These are phyloP conservation scores for Camponotus pennsylvanicus DNA, from an alignment of 1,140 invertebrate genomes.

Conservation along the genomic window DNA sequence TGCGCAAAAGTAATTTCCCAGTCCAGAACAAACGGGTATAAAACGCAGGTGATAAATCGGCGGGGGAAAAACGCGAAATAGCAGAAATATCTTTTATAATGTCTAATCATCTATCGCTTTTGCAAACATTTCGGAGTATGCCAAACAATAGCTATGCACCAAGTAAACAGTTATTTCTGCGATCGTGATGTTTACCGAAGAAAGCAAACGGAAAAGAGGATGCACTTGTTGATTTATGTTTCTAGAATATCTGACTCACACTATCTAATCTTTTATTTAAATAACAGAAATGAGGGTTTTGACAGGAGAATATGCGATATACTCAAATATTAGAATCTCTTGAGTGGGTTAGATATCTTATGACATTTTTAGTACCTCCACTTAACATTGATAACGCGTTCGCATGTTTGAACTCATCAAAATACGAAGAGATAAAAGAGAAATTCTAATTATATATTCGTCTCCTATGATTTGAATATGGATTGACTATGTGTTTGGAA, in stretches of 20 bases:
- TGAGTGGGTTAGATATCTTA: neutral
- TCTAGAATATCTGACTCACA: neutral
- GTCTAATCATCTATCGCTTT: constrained; percentile 2
- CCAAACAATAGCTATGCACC: constrained; percentile 29
- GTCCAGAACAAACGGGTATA: constrained; percentile 33
- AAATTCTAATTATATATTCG: neutral
- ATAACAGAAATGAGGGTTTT: neutral
- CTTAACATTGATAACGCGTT: neutral
- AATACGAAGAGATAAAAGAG: neutral
- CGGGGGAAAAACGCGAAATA: neutral
- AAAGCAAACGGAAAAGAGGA: neutral
- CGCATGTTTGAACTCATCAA: neutral
- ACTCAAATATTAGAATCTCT: constrained; percentile 3
- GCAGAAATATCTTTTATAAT: constrained; percentile 34
- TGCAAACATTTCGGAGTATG: neutral
- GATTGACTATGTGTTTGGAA: neutral
- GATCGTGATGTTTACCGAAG: constrained; percentile 16
- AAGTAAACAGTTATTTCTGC: constrained; percentile 30
- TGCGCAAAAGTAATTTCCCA: constrained; percentile 55
- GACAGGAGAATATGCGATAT: neutral
- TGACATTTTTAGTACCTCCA: neutral
- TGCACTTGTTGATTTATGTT: neutral
- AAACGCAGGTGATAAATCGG: constrained; percentile 23
- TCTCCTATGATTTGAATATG: neutral
- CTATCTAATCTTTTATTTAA: constrained; percentile 29